Base-by-base conservation (phyloP, 2,888 invertebrate species). In the Caradrina kadenii region DNA sequence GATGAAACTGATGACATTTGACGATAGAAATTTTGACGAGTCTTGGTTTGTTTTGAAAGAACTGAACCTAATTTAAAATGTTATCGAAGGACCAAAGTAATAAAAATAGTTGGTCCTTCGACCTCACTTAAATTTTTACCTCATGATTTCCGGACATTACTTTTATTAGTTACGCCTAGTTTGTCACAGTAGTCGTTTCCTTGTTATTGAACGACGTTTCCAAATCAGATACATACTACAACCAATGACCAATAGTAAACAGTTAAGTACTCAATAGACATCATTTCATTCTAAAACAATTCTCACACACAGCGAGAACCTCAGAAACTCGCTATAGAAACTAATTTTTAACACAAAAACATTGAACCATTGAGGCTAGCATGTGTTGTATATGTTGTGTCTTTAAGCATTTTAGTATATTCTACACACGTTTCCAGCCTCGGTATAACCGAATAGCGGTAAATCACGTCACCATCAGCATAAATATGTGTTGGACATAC, bases 371-470 rank as follows among this genome's bases (percentile, higher is more conserved):
- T 49, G 17, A 15, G 48, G n/a, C 15, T 31, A 67, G n/a, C 61
- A 42, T 35, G 48, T 62, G 26, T 52, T 39, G 31, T 26, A n/a
- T 48, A 42, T 22, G 21, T 26, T 61, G 21, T 48, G 62, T 56
- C 26, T 64, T 75, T 54, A 64, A 69, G 52, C 59, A 11, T 77
- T 67, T 81, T 69, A 73, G 70, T 71, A 26, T 65, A 74, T 70
- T 79, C 83, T 26, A 59, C 49, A 63, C 80, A 55, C 71, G 64
- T 74, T 60, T 11, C 31, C 17, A 26, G 68, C 62, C 52, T n/a
- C 22, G 50, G 52, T 7, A 64, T 78, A 78, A 67, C 80, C 67
- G 78, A 10, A 64, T 78, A 78, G 71, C 78, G 71, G 78, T 80
- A 71, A 80, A 31, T 63, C 64, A 45, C 71, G 60, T 72, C 80